Conservation (phyloP, 2,113 vertebrate genomes). For the Anhinga anhinga region DNA sequence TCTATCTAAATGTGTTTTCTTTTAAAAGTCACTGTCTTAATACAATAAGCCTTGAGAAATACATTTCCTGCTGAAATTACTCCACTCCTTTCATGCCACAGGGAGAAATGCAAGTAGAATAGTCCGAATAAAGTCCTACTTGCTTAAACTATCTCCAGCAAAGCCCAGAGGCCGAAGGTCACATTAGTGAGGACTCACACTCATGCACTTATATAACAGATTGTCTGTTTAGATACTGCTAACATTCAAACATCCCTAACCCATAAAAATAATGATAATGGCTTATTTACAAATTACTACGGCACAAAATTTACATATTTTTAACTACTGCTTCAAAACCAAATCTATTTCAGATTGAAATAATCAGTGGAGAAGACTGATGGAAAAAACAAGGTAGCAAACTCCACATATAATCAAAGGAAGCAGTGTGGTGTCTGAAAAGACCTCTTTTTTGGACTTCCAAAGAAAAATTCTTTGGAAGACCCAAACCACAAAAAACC, state of each 20-base stretch:
- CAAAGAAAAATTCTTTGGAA: not conserved
- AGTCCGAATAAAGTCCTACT: not conserved
- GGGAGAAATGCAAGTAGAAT: not conserved
- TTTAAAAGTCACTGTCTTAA: not conserved
- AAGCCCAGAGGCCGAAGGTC: not conserved
- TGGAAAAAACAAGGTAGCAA: not conserved
- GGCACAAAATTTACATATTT: not conserved
- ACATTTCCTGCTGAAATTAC: not conserved
- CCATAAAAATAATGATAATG: not conserved
- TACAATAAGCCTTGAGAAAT: not conserved
- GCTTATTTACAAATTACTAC: not conserved
- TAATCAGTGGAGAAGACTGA: not conserved
- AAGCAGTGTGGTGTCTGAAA: not conserved
- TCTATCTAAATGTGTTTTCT: not conserved
- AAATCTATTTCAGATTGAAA: not conserved
- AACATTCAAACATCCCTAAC: not conserved
- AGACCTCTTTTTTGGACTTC: not conserved
- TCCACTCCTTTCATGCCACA: not conserved
- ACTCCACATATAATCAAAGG: not conserved
- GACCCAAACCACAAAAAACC: fast-evolving
- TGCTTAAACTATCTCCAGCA: not conserved
- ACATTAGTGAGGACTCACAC: not conserved
- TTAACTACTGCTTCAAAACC: not conserved
- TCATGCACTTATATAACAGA: not conserved
- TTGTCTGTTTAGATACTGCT: not conserved